Evolutionary conservation across 2,797 vertebrate species (phyloP), one percentile per base, ranked within the genome.

Genomic region (Aplochiton taeniatus): DNA sequence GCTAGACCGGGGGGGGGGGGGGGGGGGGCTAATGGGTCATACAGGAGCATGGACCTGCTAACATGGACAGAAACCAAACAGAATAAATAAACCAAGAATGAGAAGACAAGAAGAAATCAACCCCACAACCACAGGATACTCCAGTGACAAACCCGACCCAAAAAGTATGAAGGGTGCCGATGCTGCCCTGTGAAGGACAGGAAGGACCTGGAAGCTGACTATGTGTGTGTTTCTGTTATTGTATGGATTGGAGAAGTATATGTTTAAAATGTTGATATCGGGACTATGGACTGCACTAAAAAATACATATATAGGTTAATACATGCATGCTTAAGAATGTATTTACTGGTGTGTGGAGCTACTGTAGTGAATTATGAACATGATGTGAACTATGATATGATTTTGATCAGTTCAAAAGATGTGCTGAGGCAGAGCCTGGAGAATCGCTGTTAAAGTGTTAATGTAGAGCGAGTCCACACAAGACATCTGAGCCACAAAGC

Each of bases 331-430:
- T 31, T 31, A 6, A 31, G 31, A 3, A 31, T 31, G 31, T 31
- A 6, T 31, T 31, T 31, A 31, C 31, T 31, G 6, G 31, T 6
- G 6, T 31, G 31, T 31, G 31, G 31, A 31, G 6, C 31, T 16
- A 56, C 18, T 13, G 51, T 68, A 51, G 80, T 84, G 78, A 69
- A 60, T 54, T 41, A 71, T 83, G 82, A 70, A 63, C 72, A 83
- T 69, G 68, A 49, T 58, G 72, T 76, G 74, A 78, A n/a, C 31
- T 31, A 31, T 31, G 31, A 6, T 6, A 31, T 31, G 31, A 6
- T 31, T 31, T 31, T 31, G 31, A 31, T 70, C 45, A 75, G 75
- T 82, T 94, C 91, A 94, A 91, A 95, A 95, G 94, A 95, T 94
- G 93, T 91, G 87, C 90, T 17, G n/a, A 31, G 58, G 16, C 88